Evolutionary conservation across 2,797 vertebrate species (phyloP), one percentile per base, ranked within the genome.

Genomic region (Sebastes alutus): DNA sequence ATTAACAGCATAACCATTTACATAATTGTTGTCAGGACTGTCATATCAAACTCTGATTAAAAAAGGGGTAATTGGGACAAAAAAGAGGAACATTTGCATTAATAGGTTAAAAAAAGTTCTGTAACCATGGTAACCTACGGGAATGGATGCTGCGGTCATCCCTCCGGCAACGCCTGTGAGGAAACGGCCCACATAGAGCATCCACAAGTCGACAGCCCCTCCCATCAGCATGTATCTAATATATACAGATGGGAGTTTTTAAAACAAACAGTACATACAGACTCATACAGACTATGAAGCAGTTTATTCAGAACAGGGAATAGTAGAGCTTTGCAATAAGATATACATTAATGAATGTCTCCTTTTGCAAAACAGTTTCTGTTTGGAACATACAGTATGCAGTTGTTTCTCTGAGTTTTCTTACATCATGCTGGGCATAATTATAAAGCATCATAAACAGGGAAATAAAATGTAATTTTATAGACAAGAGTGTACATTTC

Each of bases 101-200:
- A 33, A 58, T 27, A 14, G 35, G 2, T 35, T 2, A 22, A 42
- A 29, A 33, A 12, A 66, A 55, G 10, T 29, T 59, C 4, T 64
- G 33, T 75, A 75, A 77, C 22, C 27, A 60, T 59, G 62, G 64
- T 72, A 63, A 94, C 96, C 87, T 95, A 99, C 98, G 86, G 98
- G 98, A 92, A 99, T 99, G 75, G 97, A 97, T 12, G 97, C 97
- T 0, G 98, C 95, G 0, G 97, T 97, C 83, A 99, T 94, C 0
- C 98, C 98, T 0, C 96, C 97, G 0, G 98, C 98, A 0, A 97
- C 94, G 29, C 98, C 98, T 0, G 97, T 99, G 63, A 99, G 94
- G 32, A 95, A 92, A 23, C 98, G 94, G 11, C 98, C 98, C 62
- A 97, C 30, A 12, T 97, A 91, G 71, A 99, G 95, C 97, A 98